Conservation (phyloP, 2,888 invertebrate species). For the Hetaerina titia region DNA sequence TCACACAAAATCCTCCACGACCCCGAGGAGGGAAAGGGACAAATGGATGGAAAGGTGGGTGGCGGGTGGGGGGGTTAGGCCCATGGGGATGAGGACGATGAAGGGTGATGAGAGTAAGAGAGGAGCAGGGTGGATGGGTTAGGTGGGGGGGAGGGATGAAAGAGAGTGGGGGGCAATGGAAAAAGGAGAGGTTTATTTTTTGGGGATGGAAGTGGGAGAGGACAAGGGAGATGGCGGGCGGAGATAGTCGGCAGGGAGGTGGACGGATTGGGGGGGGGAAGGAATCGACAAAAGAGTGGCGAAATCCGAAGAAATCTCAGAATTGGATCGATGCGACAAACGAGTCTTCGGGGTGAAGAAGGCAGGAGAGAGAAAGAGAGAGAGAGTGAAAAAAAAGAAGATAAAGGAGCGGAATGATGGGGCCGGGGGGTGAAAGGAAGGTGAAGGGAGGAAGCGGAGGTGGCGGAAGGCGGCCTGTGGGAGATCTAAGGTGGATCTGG, state of each 20-base stretch:
- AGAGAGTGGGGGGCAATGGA: background rate
- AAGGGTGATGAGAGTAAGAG: background rate
- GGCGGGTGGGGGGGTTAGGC: no score
- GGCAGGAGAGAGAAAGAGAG: background rate
- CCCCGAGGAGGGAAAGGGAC: no score
- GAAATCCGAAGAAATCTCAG: background rate
- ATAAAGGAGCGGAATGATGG: background rate
- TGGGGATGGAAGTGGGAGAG: background rate
- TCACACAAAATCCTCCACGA: no score
- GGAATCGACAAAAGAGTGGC: background rate
- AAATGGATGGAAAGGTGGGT: no score
- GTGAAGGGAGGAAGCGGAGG: background rate
- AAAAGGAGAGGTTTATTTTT: no score
- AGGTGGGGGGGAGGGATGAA: background rate
- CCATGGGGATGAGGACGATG: no score
- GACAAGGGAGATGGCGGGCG: background rate
- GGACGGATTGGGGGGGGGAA: background rate
- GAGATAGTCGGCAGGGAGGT: background rate
- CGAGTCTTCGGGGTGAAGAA: background rate
- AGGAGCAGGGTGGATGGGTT: background rate
- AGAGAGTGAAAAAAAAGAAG: background rate
- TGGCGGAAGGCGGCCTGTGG: background rate
- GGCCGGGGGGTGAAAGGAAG: background rate
- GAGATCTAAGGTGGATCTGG: background rate
- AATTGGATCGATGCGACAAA: background rate